Base-by-base conservation (phyloP, 2,113 vertebrate species). In the Petromus typicus region DNA sequence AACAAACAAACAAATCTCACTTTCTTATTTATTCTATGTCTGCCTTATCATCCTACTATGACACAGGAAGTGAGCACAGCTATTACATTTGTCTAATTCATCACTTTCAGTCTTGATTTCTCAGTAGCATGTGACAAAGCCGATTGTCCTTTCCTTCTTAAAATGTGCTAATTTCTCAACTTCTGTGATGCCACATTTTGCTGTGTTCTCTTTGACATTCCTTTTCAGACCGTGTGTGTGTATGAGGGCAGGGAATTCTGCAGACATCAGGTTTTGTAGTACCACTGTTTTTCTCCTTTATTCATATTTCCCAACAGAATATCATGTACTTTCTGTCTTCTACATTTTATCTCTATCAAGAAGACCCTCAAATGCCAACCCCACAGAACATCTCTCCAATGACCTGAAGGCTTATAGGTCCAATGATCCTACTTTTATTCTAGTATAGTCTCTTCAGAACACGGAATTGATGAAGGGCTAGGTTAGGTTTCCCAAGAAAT, bases 101-200 rank as follows among this genome's bases (percentile, higher is more conserved):
- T 73, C 12, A 57, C 63, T 67, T 90, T 92, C 84, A 20, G 2
- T 80, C 37, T 63, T 94, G 67, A 86, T 93, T n/a, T 76, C 48
- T 48, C 18, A 59, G 37, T 11, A 67, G 12, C 7, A 6, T 56
- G 10, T 89, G 32, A 63, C 11, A 34, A n/a, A 78, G 18, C 8
- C 57, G 27, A 48, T 11, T 78, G 16, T 81, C 10, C 1, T 92
- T 78, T 81, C 23, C n/a, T 82, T 86, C 27, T 54, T 82, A 61
- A 89, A 64, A 69, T 3, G 16, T 5, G 3, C 11, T 45, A 7
- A 34, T 51, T 23, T 59, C 30, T 57, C 22, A 7, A 45, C 4
- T 32, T 51, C 25, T 69, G 0, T 17, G 23, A 37, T 57, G 7
- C 9, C 0, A 3, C 13, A 27, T 3, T 76, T 5, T 0, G 71